Evolutionary conservation across 2,888 invertebrate species (phyloP), one percentile per base, ranked within the genome.

Genomic region (Chloroclysta siterata): DNA sequence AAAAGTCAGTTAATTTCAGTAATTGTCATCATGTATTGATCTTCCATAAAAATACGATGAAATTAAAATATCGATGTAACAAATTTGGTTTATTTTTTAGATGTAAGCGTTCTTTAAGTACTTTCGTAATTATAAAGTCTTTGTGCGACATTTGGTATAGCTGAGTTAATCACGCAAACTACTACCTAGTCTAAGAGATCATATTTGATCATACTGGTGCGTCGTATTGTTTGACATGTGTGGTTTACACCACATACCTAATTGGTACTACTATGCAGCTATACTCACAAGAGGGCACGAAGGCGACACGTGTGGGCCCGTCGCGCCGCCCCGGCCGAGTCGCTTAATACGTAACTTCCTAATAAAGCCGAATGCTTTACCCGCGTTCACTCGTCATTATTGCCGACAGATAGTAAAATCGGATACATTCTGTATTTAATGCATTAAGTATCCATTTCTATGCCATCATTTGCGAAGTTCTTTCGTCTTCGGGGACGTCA

Each of bases 41-140:
- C 93, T 92, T 93, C 93, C 93, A 93, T 93, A 93, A 92, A 90
- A 90, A 91, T 93, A 93, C 89, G 91, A 91, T 90, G 91, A 92
- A 92, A 93, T 92, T 92, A 92, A 93, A 90, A 89, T 93, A 92
- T 93, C 85, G 93, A 93, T 93, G 93, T 93, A 93, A 92, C 89
- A 91, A 72, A 87, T 68, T 83, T 89, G 81, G 86, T 90, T 92
- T 87, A 77, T 87, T 89, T 90, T 81, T 47, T 52, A 15, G n/a
- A 29, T 36, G 14, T 50, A 51, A 39, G 22, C 15, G 17, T 52
- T 46, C 10, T 36, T 54, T 17, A 33, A 42, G 33, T 54, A 6
- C 14, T 50, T 42, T 47, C 28, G 36, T 39, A 39, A 11, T 39
- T 39, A 58, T 28, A 41, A 39, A 52, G 50, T 70, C 54, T 59